Evolutionary conservation across 2,888 invertebrate genomes (phyloP).

Genomic region (Ganaspis brasiliensis): DNA sequence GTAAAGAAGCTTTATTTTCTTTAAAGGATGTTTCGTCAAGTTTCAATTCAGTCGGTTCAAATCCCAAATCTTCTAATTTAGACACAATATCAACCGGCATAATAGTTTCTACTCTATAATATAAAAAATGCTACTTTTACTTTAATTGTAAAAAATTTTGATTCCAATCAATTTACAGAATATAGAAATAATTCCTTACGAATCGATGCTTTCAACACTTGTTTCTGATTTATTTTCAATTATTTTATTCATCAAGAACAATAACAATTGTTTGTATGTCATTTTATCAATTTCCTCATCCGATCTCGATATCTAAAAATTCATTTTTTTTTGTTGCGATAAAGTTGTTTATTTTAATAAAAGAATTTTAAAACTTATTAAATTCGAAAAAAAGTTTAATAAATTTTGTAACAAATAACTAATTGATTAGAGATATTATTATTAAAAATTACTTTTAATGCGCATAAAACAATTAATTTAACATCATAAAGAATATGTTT

Average conservation of each 20-base stretch:
- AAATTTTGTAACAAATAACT: background rate
- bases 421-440: background rate
- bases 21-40: conserved; percentile 19
- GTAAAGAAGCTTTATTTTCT: conserved; percentile 2
- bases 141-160: conserved; percentile 47
- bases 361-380: background rate
- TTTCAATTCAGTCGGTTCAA: conserved; percentile 60
- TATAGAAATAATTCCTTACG: conserved; percentile 50
- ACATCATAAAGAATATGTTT: conserved; percentile 64
- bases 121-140: background rate
- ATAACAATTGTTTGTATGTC: conserved; percentile 60
- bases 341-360: background rate
- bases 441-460: conserved; percentile 67
- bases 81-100: conserved; percentile 56
- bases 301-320: conserved; percentile 36
- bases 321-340: background rate
- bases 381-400: background rate
- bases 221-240: conserved; percentile 48
- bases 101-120: conserved; percentile 55
- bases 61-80: conserved; percentile 63
- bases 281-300: conserved; percentile 59
- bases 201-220: conserved; percentile 43
- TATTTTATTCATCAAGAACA: conserved; percentile 59
- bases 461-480: conserved; percentile 66
- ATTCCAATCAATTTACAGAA: conserved; percentile 37